Conservation (phyloP, 2,888 invertebrate genomes). For the Clivina fossor region DNA sequence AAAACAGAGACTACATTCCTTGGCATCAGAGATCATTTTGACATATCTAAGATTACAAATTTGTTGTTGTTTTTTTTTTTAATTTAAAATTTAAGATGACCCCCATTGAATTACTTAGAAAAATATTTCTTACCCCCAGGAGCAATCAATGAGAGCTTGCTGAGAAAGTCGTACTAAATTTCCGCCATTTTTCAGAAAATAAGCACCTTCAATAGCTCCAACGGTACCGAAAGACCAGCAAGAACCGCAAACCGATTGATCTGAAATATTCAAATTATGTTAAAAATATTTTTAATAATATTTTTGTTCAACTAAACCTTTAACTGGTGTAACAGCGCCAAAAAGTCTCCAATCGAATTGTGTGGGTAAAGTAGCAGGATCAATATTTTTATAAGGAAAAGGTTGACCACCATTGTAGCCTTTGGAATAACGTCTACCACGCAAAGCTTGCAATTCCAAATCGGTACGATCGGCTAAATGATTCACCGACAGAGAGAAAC, state of each 20-base stretch:
- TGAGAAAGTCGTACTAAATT: slow-evolving; percentile 83
- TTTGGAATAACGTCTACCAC: slow-evolving; percentile 67
- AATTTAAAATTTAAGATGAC: background rate
- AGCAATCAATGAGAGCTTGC: slow-evolving; percentile 93
- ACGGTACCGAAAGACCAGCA: slow-evolving; percentile 97
- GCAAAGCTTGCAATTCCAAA: slow-evolving; percentile 71
- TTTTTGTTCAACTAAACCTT: slow-evolving; percentile 60
- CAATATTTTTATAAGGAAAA: slow-evolving; percentile 69
- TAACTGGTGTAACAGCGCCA: slow-evolving; percentile 93
- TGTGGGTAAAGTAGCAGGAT: slow-evolving; percentile 65
- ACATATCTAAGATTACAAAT: no score
- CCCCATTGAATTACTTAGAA: background rate
- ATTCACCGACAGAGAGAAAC: slow-evolving; percentile 78
- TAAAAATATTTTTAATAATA: slow-evolving; percentile 15
- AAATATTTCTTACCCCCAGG: slow-evolving; percentile 73
- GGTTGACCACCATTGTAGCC: slow-evolving; percentile 75
- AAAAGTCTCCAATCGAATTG: slow-evolving; percentile 87
- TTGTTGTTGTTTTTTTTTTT: no score
- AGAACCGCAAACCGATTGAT: slow-evolving; percentile 96
- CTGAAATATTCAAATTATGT: slow-evolving; percentile 53
- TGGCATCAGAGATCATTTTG: no score
- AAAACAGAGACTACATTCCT: no score
- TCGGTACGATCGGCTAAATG: slow-evolving; percentile 84
- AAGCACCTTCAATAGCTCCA: slow-evolving; percentile 90
- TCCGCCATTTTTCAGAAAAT: slow-evolving; percentile 79